Evolutionary conservation across 2,113 vertebrate genomes (phyloP).

Genomic region (Lanius collurio): DNA sequence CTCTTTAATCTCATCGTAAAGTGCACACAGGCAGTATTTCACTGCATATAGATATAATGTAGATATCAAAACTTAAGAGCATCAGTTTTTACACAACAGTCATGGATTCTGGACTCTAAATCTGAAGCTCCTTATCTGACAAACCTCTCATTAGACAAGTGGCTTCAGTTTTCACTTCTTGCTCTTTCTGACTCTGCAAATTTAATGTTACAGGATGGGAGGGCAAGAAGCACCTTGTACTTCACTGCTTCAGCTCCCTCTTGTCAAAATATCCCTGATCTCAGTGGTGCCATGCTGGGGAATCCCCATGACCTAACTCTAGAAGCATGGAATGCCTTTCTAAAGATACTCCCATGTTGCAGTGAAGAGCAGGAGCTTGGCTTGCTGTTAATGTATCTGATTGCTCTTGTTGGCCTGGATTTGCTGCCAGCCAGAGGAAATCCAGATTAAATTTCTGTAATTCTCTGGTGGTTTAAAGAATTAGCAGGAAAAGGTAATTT

Average conservation of each 20-base stretch:
- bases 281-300: background rate
- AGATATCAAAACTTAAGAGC: slow-evolving; percentile 4
- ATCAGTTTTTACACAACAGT: background rate
- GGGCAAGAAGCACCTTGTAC: background rate
- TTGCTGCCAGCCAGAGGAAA: background rate
- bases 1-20: slow-evolving; percentile 32
- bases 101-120: background rate
- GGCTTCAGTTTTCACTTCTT: background rate
- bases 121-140: slow-evolving; percentile 2
- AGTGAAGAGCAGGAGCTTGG: background rate
- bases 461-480: background rate
- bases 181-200: background rate
- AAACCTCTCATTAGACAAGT: background rate
- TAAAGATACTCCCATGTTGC: background rate
- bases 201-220: rapidly evolving
- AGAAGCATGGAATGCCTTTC: background rate
- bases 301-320: background rate
- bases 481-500: background rate
- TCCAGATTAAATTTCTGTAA: background rate
- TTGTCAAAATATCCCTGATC: background rate
- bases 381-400: background rate
- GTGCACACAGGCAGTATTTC: slow-evolving; percentile 33
- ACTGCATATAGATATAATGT: background rate
- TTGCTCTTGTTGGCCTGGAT: background rate
- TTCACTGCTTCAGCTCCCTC: background rate